Conservation (phyloP, 2,888 invertebrate genomes). For the Agapostemon virescens region DNA sequence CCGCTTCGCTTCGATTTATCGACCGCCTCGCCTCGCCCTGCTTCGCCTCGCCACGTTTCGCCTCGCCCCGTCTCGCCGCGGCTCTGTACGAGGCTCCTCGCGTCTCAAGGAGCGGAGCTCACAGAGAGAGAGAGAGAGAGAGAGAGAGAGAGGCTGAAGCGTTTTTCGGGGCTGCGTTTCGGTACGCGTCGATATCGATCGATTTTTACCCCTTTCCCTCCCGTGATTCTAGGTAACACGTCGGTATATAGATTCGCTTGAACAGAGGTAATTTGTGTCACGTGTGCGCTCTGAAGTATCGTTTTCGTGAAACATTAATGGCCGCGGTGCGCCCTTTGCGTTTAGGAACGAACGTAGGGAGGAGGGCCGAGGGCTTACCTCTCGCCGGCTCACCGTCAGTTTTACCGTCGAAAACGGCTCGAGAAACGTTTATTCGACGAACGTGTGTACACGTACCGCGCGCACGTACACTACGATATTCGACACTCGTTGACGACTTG, state of each 20-base stretch:
- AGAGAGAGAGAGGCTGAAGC: background rate
- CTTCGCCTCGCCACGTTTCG: background rate
- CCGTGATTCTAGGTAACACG: constrained; percentile 15
- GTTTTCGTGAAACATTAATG: background rate
- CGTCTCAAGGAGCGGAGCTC: constrained; percentile 9
- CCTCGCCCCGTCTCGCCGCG: background rate
- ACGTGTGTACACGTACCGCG: background rate
- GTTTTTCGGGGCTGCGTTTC: constrained; percentile 12
- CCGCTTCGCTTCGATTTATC: constrained; percentile 51
- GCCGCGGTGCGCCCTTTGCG: constrained; percentile 14
- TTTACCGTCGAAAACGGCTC: background rate
- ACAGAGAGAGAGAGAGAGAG: too few species aligned
- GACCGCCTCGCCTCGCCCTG: constrained; percentile 10
- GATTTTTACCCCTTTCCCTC: background rate
- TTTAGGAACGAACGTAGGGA: background rate
- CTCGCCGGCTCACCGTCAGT: background rate
- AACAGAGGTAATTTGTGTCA: constrained; percentile 4
- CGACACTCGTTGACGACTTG: background rate
- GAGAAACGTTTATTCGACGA: background rate
- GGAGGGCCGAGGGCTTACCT: background rate
- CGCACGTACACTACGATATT: too few species aligned
- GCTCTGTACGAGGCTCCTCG: background rate
- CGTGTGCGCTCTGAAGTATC: constrained; percentile 4
- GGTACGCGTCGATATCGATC: constrained; percentile 10
- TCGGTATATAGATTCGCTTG: background rate